Conservation (phyloP, 2,113 vertebrate species). For the Carassius auratus region DNA sequence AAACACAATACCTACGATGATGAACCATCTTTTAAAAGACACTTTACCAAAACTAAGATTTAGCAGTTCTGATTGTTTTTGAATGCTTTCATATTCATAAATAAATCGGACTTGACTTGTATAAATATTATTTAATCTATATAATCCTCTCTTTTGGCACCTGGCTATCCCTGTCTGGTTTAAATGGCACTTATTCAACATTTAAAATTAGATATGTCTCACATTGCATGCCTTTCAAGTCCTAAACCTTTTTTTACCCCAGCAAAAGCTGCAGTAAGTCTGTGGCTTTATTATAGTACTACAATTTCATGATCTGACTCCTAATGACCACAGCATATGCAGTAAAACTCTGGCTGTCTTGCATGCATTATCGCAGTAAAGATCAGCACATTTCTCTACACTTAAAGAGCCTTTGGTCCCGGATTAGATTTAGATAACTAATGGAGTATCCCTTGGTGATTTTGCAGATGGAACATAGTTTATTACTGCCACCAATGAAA, state of each 20-base stretch:
- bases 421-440: no score
- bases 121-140: neutral
- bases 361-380: neutral
- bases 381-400: neutral
- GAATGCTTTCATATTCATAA: neutral
- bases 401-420: no score
- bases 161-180: constrained; percentile 1
- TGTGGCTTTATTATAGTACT: constrained; percentile 30
- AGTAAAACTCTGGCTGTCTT: neutral
- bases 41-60: neutral
- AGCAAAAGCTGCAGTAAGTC: constrained; percentile 22
- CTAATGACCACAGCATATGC: constrained; percentile 30
- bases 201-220: constrained; percentile 40
- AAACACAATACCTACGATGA: neutral
- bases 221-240: constrained; percentile 31
- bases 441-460: no score
- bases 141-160: neutral
- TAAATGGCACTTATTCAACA: neutral
- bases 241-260: constrained; percentile 24
- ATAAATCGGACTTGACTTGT: neutral
- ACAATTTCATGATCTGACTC: constrained; percentile 38
- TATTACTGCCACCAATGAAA: no score
- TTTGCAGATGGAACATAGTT: no score
- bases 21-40: neutral
- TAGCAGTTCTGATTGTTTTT: neutral